A percentile compares a stretch with the other conserved stretches of the same genome.
These are phyloP conservation scores for Heterochromis multidens DNA, from an alignment of 2,113 vertebrate species.

Conservation along the genomic window DNA sequence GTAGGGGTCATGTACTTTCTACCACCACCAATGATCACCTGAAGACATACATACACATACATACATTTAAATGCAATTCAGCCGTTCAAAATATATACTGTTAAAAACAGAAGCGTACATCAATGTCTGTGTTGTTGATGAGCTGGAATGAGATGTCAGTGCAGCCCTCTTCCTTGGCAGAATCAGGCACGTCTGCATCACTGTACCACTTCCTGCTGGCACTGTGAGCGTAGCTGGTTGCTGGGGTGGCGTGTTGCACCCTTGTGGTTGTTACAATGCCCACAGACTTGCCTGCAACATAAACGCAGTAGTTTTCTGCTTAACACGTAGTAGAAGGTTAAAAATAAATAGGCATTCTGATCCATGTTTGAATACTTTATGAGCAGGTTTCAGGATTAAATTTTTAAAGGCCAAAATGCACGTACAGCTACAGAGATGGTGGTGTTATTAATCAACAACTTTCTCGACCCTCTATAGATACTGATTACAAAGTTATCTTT, in stretches of 20 bases:
- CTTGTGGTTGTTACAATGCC: constrained; percentile 80
- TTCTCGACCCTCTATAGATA: neutral
- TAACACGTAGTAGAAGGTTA: neutral
- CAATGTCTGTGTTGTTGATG: constrained; percentile 74
- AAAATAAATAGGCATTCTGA: neutral
- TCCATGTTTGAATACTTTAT: neutral
- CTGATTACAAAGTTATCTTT: neutral
- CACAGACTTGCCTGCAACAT: constrained; percentile 75
- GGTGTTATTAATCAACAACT: neutral
- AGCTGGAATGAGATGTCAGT: constrained; percentile 78
- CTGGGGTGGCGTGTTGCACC: constrained; percentile 80
- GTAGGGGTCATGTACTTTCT: constrained; percentile 79
- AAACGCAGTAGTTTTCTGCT: neutral
- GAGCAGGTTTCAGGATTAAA: neutral
- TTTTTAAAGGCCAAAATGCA: no score
- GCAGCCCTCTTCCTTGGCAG: constrained; percentile 68
- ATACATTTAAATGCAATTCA: neutral
- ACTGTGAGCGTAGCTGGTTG: constrained; percentile 75
- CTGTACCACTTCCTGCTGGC: constrained; percentile 80
- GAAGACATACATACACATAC: neutral
- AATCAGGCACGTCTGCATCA: constrained; percentile 71
- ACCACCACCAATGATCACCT: constrained; percentile 79
- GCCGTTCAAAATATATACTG: fast-evolving
- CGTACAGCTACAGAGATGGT: no score
- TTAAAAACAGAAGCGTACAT: constrained; percentile 49